These are phyloP conservation scores for Meiosimyza decipiens DNA, from an alignment of 2,888 invertebrate genomes.

Conservation along the genomic window DNA sequence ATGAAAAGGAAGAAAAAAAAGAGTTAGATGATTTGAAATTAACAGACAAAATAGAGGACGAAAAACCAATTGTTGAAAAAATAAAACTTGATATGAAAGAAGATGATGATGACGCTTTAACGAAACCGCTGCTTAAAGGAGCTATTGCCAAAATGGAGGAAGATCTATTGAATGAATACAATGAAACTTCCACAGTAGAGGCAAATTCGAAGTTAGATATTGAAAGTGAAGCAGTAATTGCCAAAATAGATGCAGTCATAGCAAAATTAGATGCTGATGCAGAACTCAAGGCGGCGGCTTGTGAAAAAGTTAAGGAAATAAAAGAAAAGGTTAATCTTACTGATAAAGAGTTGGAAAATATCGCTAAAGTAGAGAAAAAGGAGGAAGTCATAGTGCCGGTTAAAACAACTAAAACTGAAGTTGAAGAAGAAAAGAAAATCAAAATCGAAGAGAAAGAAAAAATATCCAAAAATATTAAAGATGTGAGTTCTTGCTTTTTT, in stretches of 20 bases:
- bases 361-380: constrained; percentile 30
- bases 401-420: constrained; percentile 14
- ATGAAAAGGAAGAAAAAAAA: neutral
- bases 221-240: constrained; percentile 36
- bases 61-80: neutral
- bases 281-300: constrained; percentile 43
- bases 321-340: constrained; percentile 27
- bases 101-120: neutral
- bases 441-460: constrained; percentile 41
- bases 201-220: constrained; percentile 41
- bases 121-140: neutral
- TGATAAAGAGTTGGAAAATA: constrained; percentile 22
- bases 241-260: constrained; percentile 36
- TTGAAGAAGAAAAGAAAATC: constrained; percentile 34
- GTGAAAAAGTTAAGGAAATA: constrained; percentile 40
- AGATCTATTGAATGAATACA: constrained; percentile 38
- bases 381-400: constrained; percentile 34
- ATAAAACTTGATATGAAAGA: neutral
- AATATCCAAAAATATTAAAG: constrained; percentile 34
- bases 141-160: constrained; percentile 30
- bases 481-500: neutral
- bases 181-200: constrained; percentile 30
- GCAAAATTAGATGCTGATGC: constrained; percentile 44
- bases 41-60: neutral
- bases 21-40: neutral